Percentiles rank a stretch among this genome's conserved stretches.
phyloP scores from a whole-genome alignment of 2,797 vertebrate species.

The Taenioides sp. region DNA sequence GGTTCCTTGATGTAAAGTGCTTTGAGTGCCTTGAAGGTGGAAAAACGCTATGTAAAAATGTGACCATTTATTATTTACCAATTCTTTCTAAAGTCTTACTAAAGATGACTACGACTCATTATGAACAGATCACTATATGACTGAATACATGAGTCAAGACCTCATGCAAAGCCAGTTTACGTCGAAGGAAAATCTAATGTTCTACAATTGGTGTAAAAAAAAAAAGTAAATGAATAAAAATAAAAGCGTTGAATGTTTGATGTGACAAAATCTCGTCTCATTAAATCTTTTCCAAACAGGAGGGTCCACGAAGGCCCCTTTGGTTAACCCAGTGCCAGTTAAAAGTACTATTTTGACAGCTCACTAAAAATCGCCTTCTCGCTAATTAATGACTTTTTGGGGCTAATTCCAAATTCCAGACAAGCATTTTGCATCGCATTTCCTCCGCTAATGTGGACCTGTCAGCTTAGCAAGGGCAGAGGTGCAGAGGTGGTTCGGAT shows the following conservation, averaged over 20 bases:
- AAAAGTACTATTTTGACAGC: conserved; percentile 13
- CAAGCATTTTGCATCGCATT: neutral
- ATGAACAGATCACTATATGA: conserved; percentile 13
- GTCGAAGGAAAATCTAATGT: conserved; percentile 57
- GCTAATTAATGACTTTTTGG: conserved; percentile 16
- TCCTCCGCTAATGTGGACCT: neutral
- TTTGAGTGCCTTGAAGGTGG: too few species aligned
- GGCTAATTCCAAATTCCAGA: conserved; percentile 6
- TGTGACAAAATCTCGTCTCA: conserved; percentile 71
- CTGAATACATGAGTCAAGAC: conserved; percentile 55
- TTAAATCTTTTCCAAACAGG: conserved; percentile 66
- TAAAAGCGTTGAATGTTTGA: conserved; percentile 57
- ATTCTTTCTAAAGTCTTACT: too few species aligned
- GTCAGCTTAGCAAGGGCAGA: neutral
- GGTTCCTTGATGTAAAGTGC: too few species aligned
- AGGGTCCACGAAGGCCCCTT: conserved; percentile 37
- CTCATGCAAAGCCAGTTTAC: conserved; percentile 54
- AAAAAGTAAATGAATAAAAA: neutral
- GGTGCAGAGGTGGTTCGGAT: neutral
- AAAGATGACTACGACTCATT: too few species aligned
- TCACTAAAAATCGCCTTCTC: conserved; percentile 27
- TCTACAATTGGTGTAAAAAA: conserved; percentile 15
- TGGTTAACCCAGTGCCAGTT: conserved; percentile 32
- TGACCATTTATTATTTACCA: too few species aligned
- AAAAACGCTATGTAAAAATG: too few species aligned